Evolutionary conservation across 2,888 invertebrate genomes (phyloP).

Genomic region (Diarsia rubi): DNA sequence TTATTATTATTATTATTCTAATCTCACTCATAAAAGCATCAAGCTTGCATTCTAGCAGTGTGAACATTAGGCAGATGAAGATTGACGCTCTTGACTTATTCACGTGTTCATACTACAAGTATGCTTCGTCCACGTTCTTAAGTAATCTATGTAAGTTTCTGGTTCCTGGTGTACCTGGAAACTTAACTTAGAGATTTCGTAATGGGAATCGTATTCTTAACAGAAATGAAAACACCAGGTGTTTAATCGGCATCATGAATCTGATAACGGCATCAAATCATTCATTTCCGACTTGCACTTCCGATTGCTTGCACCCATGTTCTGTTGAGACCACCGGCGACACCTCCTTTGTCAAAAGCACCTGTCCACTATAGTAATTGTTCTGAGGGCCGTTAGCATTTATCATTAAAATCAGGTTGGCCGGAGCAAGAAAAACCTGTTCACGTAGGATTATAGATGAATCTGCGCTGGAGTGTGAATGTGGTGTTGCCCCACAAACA

Average conservation of each 20-base stretch:
- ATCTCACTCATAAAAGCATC: too few relatives aligned
- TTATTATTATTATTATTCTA: too few relatives aligned
- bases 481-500: too few relatives aligned
- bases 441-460: too few relatives aligned
- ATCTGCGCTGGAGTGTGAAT: too few relatives aligned
- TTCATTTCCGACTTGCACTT: neutral
- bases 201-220: too few relatives aligned
- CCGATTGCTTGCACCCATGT: neutral
- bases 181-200: neutral
- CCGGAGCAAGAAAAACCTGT: too few relatives aligned
- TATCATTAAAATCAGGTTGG: neutral
- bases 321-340: constrained; percentile 10
- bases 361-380: constrained; percentile 22
- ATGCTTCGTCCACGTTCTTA: too few relatives aligned
- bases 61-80: too few relatives aligned
- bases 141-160: neutral
- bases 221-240: neutral
- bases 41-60: too few relatives aligned
- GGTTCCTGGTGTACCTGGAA: neutral
- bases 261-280: neutral
- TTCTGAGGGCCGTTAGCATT: neutral
- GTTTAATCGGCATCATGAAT: constrained; percentile 4
- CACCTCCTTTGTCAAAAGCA: constrained; percentile 27
- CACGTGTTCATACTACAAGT: too few relatives aligned
- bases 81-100: too few relatives aligned